Percentiles rank a stretch among this genome's conserved stretches.
Conservation (phyloP, 2,797 vertebrate genomes). For the Tokudaia muenninki region DNA sequence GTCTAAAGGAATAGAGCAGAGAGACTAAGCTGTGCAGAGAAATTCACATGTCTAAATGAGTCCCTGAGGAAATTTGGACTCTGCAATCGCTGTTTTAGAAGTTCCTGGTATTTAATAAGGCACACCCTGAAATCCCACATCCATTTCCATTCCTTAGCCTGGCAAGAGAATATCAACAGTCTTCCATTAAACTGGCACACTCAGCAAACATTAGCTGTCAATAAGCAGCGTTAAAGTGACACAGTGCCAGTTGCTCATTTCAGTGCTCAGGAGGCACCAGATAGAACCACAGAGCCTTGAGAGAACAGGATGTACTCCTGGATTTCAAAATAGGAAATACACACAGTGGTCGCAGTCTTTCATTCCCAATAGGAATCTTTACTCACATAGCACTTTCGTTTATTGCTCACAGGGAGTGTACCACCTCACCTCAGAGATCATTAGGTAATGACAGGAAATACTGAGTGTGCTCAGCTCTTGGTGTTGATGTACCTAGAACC, state of each 20-base stretch:
- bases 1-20: not conserved
- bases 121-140: not conserved
- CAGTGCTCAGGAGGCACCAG: not conserved
- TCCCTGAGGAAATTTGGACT: not conserved
- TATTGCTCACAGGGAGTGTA: too few relatives aligned
- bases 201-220: not conserved
- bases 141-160: not conserved
- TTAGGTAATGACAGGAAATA: too few relatives aligned
- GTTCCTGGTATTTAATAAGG: not conserved
- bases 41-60: not conserved
- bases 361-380: not conserved
- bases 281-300: not conserved
- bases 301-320: not conserved
- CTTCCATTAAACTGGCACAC: not conserved
- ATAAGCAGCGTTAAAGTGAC: not conserved
- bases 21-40: not conserved
- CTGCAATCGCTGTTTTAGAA: not conserved
- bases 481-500: not conserved
- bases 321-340: not conserved
- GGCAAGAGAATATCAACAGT: not conserved
- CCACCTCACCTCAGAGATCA: too few relatives aligned
- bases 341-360: not conserved
- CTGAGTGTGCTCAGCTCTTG: not conserved
- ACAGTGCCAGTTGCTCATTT: not conserved
- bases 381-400: too few relatives aligned